Evolutionary conservation across 2,888 invertebrate genomes (phyloP).

Genomic region (Mesoligia furuncula): DNA sequence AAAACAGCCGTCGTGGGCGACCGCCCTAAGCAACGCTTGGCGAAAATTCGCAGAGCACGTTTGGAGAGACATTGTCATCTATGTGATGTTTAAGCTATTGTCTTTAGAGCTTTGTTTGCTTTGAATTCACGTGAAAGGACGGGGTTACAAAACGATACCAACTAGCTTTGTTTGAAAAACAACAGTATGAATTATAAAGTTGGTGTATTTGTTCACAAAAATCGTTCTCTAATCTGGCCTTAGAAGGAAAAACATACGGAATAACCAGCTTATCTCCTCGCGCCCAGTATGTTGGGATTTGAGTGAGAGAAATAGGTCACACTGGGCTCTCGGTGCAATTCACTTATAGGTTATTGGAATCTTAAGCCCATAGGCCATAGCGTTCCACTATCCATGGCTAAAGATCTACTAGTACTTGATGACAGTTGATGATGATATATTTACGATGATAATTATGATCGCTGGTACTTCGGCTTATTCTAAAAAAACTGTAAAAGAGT

Average conservation of each 20-base stretch:
- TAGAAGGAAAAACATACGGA: constrained; percentile 26
- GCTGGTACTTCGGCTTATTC: not conserved
- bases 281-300: constrained; percentile 22
- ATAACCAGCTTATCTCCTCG: constrained; percentile 32
- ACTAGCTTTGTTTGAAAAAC: not conserved
- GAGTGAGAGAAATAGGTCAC: constrained; percentile 52
- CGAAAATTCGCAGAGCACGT: not conserved
- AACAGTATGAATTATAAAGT: not conserved
- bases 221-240: not conserved
- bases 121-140: constrained; percentile 21
- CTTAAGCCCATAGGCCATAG: constrained; percentile 12
- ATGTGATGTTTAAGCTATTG: constrained; percentile 9
- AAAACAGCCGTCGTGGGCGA: no score
- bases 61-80: not conserved
- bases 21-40: not conserved
- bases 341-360: constrained; percentile 40
- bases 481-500: not conserved
- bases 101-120: constrained; percentile 19
- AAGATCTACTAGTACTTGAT: not conserved
- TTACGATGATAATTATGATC: no score
- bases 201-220: constrained; percentile 1
- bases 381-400: constrained; percentile 1
- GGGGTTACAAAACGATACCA: constrained; percentile 3
- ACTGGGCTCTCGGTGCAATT: constrained; percentile 42
- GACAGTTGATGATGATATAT: no score